Conservation (phyloP, 2,888 invertebrate species). For the Pasiphila rectangulata region DNA sequence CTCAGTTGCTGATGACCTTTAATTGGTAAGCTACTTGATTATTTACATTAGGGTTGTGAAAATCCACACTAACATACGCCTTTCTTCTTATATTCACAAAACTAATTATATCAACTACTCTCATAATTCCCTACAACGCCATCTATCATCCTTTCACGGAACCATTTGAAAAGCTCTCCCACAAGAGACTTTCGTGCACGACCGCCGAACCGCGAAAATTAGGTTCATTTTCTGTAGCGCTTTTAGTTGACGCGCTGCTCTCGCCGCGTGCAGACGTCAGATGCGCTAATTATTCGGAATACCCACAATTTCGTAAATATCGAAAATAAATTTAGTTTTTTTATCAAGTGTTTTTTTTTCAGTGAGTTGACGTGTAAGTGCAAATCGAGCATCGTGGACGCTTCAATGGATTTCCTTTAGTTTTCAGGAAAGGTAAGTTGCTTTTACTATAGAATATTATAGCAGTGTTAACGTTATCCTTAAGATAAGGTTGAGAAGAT, state of each 20-base stretch:
- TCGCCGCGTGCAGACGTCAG: constrained; percentile 39
- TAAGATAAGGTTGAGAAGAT: too few relatives aligned
- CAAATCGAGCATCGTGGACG: not conserved
- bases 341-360: constrained; percentile 14
- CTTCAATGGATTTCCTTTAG: constrained; percentile 16
- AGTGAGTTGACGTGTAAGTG: constrained; percentile 16
- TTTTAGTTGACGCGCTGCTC: constrained; percentile 58
- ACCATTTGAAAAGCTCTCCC: constrained; percentile 42
- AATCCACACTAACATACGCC: too few relatives aligned
- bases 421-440: constrained; percentile 9
- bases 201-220: constrained; percentile 56
- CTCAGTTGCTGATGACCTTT: too few relatives aligned
- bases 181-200: constrained; percentile 45
- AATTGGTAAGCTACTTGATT: too few relatives aligned
- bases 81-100: too few relatives aligned
- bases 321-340: constrained; percentile 10
- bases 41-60: too few relatives aligned
- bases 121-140: constrained; percentile 37
- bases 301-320: constrained; percentile 20
- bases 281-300: constrained; percentile 1
- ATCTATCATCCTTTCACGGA: constrained; percentile 38
- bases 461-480: too few relatives aligned
- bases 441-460: not conserved
- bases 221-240: constrained; percentile 61
- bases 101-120: too few relatives aligned